Conservation (phyloP, 2,888 invertebrate species). For the Cabera pusaria region DNA sequence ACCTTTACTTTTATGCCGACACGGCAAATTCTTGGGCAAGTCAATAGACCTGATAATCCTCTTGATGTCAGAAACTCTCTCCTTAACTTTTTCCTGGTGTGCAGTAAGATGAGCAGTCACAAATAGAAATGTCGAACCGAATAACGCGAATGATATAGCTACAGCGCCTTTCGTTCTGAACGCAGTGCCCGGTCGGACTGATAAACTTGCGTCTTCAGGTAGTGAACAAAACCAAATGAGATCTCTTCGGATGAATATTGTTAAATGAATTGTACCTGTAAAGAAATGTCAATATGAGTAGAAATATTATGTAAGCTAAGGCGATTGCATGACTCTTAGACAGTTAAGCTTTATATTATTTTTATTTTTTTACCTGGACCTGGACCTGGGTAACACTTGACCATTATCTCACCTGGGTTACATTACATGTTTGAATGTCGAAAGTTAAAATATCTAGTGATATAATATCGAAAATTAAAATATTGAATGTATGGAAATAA, state of each 20-base stretch:
- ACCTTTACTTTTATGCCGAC: constrained; percentile 90
- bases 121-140: constrained; percentile 97
- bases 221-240: constrained; percentile 98
- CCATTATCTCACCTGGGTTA: too few species aligned
- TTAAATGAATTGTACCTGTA: constrained; percentile 92
- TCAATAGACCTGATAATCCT: constrained; percentile 92
- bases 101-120: constrained; percentile 98
- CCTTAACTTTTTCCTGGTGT: constrained; percentile 94
- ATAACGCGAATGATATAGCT: constrained; percentile 95
- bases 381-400: too few species aligned
- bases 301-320: too few species aligned
- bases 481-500: too few species aligned
- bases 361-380: too few species aligned
- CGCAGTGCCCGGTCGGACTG: constrained; percentile 94
- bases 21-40: constrained; percentile 91
- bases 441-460: too few species aligned
- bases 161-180: constrained; percentile 98
- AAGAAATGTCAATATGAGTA: too few species aligned
- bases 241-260: constrained; percentile 94
- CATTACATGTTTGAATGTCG: too few species aligned
- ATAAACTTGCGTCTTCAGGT: constrained; percentile 93
- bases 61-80: constrained; percentile 92
- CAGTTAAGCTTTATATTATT: too few species aligned
- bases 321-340: too few species aligned
- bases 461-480: too few species aligned